These are phyloP conservation scores for Gnatocerus cornutus DNA, from an alignment of 2,888 invertebrate genomes.

Conservation along the genomic window DNA sequence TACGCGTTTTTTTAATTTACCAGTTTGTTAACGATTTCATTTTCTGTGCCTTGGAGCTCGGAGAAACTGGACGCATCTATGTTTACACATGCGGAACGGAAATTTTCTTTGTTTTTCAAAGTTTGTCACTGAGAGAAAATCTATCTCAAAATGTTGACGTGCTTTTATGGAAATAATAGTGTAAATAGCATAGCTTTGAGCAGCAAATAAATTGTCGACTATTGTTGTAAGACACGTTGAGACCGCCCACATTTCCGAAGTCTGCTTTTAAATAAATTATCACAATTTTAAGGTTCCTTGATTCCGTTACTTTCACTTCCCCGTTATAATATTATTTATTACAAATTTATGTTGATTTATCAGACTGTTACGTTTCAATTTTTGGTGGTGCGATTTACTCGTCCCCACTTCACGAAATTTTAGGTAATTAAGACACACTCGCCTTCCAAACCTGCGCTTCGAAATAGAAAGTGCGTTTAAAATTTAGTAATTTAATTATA, in stretches of 20 bases:
- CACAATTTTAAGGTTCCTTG: slow-evolving; percentile 45
- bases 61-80: slow-evolving; percentile 4
- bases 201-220: neutral
- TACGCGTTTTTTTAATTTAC: slow-evolving; percentile 9
- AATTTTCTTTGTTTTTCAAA: slow-evolving; percentile 8
- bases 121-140: neutral
- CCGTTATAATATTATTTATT: slow-evolving; percentile 38
- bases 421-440: slow-evolving; percentile 28
- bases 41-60: slow-evolving; percentile 22
- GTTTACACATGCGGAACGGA: slow-evolving; percentile 18
- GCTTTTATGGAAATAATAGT: neutral
- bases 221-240: slow-evolving; percentile 4
- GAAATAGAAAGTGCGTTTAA: slow-evolving; percentile 40
- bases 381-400: slow-evolving; percentile 26
- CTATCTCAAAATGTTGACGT: neutral
- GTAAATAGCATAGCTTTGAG: neutral
- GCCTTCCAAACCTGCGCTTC: slow-evolving; percentile 28
- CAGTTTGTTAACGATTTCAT: slow-evolving; percentile 28
- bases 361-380: slow-evolving; percentile 32
- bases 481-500: slow-evolving; percentile 40
- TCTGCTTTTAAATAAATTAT: slow-evolving; percentile 44
- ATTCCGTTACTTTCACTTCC: slow-evolving; percentile 45
- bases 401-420: slow-evolving; percentile 12
- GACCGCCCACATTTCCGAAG: slow-evolving; percentile 27
- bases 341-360: slow-evolving; percentile 43